Percentiles rank a stretch among this genome's conserved stretches.
These are phyloP conservation scores for Typhlichthys subterraneus DNA, from an alignment of 2,797 vertebrate species.

Conservation along the genomic window DNA sequence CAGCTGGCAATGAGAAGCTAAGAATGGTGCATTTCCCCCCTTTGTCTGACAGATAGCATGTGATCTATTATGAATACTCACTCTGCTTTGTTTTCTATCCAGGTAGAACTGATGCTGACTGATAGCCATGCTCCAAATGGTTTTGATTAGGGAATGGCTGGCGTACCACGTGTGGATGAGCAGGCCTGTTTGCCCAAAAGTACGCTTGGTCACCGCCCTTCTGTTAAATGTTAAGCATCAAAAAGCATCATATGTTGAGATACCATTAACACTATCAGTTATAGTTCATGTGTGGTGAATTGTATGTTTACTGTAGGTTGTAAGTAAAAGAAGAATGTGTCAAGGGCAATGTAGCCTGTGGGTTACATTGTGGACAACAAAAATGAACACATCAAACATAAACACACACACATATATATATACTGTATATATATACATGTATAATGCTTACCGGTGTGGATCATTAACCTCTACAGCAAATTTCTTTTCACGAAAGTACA, in stretches of 20 bases:
- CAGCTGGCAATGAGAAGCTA: not conserved
- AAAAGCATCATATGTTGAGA: not conserved
- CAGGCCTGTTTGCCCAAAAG: conserved; percentile 95
- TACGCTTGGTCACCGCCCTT: conserved; percentile 95
- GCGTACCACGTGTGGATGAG: conserved; percentile 99
- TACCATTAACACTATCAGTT: not conserved
- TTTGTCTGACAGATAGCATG: not conserved
- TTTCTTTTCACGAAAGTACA: conserved; percentile 98
- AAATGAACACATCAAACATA: not conserved
- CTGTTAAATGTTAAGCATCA: conserved; percentile 61
- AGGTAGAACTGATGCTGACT: conserved; percentile 99
- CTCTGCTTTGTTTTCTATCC: conserved; percentile 98
- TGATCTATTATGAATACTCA: conserved; percentile 66
- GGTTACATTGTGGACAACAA: not conserved
- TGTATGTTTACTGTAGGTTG: not conserved
- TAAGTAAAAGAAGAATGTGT: not conserved
- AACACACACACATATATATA: not conserved
- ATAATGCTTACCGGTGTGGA: conserved; percentile 86
- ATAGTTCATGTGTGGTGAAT: not conserved
- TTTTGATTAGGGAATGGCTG: conserved; percentile 95
- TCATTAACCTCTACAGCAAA: conserved; percentile 99
- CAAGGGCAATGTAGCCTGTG: not conserved
- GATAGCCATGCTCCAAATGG: conserved; percentile 99
- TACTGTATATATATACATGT: not conserved
- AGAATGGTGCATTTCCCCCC: not conserved